A percentile compares a stretch with the other conserved stretches of the same genome.
phyloP scores from a whole-genome alignment of 1,140 invertebrate species.

The Triops cancriformis region DNA sequence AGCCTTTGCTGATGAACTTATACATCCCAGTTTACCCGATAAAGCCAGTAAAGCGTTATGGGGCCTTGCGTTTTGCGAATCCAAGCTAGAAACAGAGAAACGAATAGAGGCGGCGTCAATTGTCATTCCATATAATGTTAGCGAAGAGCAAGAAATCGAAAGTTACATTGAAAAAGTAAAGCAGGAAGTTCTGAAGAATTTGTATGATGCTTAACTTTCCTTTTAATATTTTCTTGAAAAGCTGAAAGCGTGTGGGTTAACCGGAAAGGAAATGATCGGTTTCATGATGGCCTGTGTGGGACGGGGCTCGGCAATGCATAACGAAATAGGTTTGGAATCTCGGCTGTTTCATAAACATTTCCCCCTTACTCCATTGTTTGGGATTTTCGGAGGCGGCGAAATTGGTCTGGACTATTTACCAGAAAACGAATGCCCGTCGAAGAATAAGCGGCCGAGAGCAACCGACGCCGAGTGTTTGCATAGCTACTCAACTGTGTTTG shows the following conservation, averaged over 20 bases:
- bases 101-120: background rate
- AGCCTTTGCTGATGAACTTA: background rate
- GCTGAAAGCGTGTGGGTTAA: constrained; percentile 37
- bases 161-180: background rate
- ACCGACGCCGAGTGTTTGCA: background rate
- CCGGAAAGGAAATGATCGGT: constrained; percentile 41
- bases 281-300: constrained; percentile 53
- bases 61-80: background rate
- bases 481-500: background rate
- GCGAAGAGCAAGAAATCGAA: background rate
- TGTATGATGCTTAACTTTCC: background rate
- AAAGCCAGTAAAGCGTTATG: background rate
- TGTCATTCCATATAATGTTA: background rate
- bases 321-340: constrained; percentile 46
- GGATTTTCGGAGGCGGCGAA: constrained; percentile 52
- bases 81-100: background rate
- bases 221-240: constrained; percentile 14
- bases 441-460: background rate
- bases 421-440: constrained; percentile 16
- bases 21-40: background rate
- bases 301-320: constrained; percentile 41
- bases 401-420: constrained; percentile 42
- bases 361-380: constrained; percentile 48
- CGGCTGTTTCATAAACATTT: constrained; percentile 48
- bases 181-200: background rate